Percentiles rank a stretch among this genome's conserved stretches.
These are phyloP conservation scores for Choristoneura rosaceana DNA, from an alignment of 2,888 invertebrate species.

Conservation along the genomic window DNA sequence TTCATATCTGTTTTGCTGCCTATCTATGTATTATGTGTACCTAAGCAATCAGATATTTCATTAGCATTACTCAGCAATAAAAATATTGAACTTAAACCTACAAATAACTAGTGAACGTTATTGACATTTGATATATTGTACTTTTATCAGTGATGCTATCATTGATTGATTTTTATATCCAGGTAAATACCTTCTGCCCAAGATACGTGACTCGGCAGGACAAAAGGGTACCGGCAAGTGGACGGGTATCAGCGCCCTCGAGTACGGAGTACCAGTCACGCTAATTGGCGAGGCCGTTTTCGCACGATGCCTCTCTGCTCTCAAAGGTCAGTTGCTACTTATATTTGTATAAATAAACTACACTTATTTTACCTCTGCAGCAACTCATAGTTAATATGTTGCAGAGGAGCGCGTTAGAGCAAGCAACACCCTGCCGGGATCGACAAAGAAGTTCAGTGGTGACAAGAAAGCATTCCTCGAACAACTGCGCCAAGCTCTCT, in stretches of 20 bases:
- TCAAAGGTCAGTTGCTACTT: slow-evolving; percentile 85
- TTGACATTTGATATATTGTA: background rate
- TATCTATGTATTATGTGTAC: background rate
- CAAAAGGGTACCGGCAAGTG: slow-evolving; percentile 99
- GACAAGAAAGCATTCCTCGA: slow-evolving; percentile 93
- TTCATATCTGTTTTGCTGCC: slow-evolving; percentile 2
- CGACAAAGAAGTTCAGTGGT: slow-evolving; percentile 87
- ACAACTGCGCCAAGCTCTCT: slow-evolving; percentile 95
- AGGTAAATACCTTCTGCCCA: slow-evolving; percentile 92
- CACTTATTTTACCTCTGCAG: background rate
- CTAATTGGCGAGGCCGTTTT: slow-evolving; percentile 99
- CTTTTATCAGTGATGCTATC: background rate
- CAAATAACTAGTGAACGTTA: background rate
- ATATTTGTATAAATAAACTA: background rate
- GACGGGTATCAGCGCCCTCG: slow-evolving; percentile 98
- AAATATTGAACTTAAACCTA: background rate
- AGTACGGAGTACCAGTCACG: slow-evolving; percentile 98
- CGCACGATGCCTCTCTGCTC: slow-evolving; percentile 96
- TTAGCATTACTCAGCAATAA: background rate
- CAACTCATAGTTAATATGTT: slow-evolving; percentile 14
- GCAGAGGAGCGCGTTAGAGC: slow-evolving; percentile 92
- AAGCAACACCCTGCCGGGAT: slow-evolving; percentile 90
- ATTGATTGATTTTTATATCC: slow-evolving; percentile 26
- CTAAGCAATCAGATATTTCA: background rate
- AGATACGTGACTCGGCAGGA: slow-evolving; percentile 98